Evolutionary conservation across 2,797 vertebrate species (phyloP).

Genomic region (Artibeus jamaicensis): DNA sequence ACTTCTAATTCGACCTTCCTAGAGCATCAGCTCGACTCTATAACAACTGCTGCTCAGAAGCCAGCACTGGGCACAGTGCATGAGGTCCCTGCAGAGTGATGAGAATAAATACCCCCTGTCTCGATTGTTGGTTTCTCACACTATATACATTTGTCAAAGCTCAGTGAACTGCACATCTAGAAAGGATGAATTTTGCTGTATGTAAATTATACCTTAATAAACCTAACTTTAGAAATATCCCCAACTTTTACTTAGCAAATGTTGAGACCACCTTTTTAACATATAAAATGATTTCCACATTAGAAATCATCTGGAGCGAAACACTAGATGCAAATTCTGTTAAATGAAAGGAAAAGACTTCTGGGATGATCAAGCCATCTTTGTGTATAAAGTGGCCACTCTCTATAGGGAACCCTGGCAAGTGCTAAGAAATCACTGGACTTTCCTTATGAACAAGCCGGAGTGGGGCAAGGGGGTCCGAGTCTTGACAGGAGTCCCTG

Average conservation of each 20-base stretch:
- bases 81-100: not conserved
- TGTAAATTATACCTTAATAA: not conserved
- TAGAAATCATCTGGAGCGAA: not conserved
- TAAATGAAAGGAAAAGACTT: not conserved
- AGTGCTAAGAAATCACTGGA: not conserved
- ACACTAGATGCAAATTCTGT: not conserved
- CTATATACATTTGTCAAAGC: not conserved
- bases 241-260: not conserved
- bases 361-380: not conserved
- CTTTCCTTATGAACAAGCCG: not conserved
- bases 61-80: not conserved
- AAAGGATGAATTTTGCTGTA: not conserved
- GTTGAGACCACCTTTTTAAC: not conserved
- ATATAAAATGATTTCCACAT: not conserved
- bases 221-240: not conserved
- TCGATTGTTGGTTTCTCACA: not conserved
- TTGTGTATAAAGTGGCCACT: not conserved
- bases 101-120: not conserved
- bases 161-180: not conserved
- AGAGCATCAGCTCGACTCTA: not conserved
- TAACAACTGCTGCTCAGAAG: not conserved
- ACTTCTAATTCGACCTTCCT: not conserved
- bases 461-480: not conserved
- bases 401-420: not conserved
- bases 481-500: not conserved